Base-by-base conservation (phyloP, 2,888 invertebrate species). In the Acronicta leporina region DNA sequence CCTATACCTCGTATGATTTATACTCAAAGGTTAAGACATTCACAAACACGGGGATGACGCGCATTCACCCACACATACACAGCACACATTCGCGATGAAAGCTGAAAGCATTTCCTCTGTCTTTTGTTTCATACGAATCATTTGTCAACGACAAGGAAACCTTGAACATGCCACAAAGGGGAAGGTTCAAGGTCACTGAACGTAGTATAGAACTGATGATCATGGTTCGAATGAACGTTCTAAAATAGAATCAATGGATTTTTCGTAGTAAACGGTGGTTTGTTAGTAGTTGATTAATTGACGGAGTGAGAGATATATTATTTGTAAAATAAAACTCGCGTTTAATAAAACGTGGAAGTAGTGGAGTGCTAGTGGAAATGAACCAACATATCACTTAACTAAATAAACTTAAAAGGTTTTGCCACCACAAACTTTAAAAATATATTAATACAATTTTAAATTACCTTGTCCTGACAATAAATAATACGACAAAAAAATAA, bases 71-170 rank as follows among this genome's bases (percentile, higher is more conserved):
- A 30, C 33, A 58, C 38, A 54, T 27, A 15, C 20, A 40, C 41
- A 35, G 7, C 48, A 35, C 50, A 48, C 50, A 48, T 42, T 44
- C 57, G 51, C 56, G 58, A 63, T 51, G 60, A 73, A 65, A 73
- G 67, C 55, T 75, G 71, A 69, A 77, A 78, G 63, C 78, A 64
- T 77, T 72, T 61, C 63, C 63, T 58, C 48, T 46, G 63, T 54
- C 75, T 71, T 77, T 84, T 86, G 84, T 84, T 83, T 81, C 63
- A 55, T 52, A 71, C 66, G 72, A 77, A 72, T 81, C 83, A 86
- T 86, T 86, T 84, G 76, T 86, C 86, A 86, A 77, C 74, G 86
- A 79, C 83, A 82, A 63, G 60, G 68, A 56, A 52, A 42, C 79
- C 75, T 72, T 74, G 69, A 74, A 74, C 41, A 49, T 47, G 42